phyloP scores from a whole-genome alignment of 2,888 invertebrate species.

The Tetrapedia diversipes region DNA sequence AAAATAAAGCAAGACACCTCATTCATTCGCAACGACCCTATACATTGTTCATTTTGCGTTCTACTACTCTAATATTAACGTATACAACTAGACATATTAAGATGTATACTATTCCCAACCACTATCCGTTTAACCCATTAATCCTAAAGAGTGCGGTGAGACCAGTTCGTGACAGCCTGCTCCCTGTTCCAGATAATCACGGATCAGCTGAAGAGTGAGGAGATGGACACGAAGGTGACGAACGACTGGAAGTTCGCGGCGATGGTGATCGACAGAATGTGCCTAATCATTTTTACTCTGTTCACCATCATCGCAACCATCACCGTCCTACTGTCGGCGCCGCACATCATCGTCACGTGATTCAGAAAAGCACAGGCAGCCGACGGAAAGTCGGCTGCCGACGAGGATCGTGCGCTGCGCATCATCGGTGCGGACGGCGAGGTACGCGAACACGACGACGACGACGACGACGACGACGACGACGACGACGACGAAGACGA shows the following conservation, averaged over 20 bases:
- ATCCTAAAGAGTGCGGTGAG: no score
- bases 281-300: conserved; percentile 99
- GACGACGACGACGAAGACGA: neutral
- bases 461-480: neutral
- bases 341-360: conserved; percentile 96
- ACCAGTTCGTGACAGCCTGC: conserved; percentile 4
- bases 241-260: conserved; percentile 99
- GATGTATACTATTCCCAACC: no score
- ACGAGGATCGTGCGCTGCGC: conserved; percentile 53
- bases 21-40: no score
- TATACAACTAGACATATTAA: no score
- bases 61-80: no score
- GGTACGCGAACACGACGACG: conserved; percentile 24
- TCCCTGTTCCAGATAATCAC: conserved; percentile 85
- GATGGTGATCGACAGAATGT: conserved; percentile 99
- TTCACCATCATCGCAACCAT: conserved; percentile 98
- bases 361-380: conserved; percentile 75
- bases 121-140: neutral
- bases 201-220: conserved; percentile 95
- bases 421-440: conserved; percentile 56
- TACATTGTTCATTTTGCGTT: no score
- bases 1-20: no score
- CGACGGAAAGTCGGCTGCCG: conserved; percentile 60
- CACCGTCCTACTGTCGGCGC: conserved; percentile 98
- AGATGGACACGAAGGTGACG: conserved; percentile 96